Conservation (phyloP, 2,113 vertebrate species). For the Passer domesticus region DNA sequence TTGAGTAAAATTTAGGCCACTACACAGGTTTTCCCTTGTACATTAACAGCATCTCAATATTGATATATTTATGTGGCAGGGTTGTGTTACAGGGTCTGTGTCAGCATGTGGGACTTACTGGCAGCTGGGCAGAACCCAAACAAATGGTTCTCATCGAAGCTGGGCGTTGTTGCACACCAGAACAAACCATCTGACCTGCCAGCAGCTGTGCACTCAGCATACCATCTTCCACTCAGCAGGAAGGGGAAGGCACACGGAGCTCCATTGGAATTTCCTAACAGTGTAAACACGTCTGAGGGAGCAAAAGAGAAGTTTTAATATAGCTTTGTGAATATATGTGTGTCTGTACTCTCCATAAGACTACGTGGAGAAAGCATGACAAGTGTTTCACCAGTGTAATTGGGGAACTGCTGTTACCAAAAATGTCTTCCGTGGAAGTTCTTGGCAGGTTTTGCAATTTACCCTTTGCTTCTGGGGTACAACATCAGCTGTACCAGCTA, state of each 20-base stretch:
- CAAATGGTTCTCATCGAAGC: slow-evolving; percentile 72
- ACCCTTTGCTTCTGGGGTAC: not conserved
- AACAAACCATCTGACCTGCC: slow-evolving; percentile 75
- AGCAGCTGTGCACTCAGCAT: slow-evolving; percentile 74
- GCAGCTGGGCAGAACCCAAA: slow-evolving; percentile 85
- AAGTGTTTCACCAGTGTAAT: not conserved
- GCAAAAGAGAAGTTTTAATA: not conserved
- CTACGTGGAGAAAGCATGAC: not conserved
- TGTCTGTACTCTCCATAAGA: not conserved
- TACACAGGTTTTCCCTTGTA: not conserved
- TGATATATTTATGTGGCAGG: not conserved
- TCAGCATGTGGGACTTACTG: slow-evolving; percentile 70
- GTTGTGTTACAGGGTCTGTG: not conserved
- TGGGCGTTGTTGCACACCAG: slow-evolving; percentile 84
- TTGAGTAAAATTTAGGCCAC: not conserved
- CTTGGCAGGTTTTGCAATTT: not conserved
- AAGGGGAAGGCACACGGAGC: slow-evolving; percentile 85
- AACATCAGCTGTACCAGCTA: not conserved
- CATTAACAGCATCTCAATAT: not conserved
- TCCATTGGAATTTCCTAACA: slow-evolving; percentile 86
- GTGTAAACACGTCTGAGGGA: slow-evolving; percentile 80
- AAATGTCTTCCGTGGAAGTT: not conserved
- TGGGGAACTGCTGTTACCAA: not conserved
- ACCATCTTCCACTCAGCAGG: slow-evolving; percentile 77
- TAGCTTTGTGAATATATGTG: rapidly evolving